Conservation (phyloP, 2,113 vertebrate species). For the Mustela nigripes region DNA sequence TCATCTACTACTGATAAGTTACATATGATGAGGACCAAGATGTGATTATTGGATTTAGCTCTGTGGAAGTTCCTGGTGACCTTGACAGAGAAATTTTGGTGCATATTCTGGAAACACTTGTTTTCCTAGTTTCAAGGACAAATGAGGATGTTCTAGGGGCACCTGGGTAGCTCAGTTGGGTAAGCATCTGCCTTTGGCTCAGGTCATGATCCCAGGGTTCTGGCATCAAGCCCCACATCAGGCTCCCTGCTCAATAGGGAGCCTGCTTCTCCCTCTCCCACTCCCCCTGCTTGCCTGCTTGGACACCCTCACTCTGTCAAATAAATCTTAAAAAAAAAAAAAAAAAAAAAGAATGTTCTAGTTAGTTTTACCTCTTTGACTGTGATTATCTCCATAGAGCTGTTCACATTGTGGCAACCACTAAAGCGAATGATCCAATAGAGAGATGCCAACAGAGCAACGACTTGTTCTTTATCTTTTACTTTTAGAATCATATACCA, state of each 20-base stretch:
- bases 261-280: too few species aligned
- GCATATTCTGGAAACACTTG: neutral
- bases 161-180: too few species aligned
- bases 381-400: neutral
- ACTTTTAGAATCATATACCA: neutral
- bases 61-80: neutral
- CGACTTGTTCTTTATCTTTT: neutral
- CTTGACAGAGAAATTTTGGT: neutral
- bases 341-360: neutral
- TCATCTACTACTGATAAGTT: neutral
- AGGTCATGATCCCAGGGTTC: too few species aligned
- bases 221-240: too few species aligned
- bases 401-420: neutral
- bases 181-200: too few species aligned
- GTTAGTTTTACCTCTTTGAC: neutral
- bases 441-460: neutral
- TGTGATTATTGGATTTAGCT: neutral
- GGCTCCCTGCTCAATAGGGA: too few species aligned
- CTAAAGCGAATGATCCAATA: neutral
- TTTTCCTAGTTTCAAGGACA: neutral
- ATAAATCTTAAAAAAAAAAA: too few species aligned
- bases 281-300: too few species aligned
- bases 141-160: neutral
- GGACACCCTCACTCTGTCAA: too few species aligned
- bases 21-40: neutral